phyloP scores from a whole-genome alignment of 2,888 invertebrate genomes.

The Melikaiella ostensackeni region DNA sequence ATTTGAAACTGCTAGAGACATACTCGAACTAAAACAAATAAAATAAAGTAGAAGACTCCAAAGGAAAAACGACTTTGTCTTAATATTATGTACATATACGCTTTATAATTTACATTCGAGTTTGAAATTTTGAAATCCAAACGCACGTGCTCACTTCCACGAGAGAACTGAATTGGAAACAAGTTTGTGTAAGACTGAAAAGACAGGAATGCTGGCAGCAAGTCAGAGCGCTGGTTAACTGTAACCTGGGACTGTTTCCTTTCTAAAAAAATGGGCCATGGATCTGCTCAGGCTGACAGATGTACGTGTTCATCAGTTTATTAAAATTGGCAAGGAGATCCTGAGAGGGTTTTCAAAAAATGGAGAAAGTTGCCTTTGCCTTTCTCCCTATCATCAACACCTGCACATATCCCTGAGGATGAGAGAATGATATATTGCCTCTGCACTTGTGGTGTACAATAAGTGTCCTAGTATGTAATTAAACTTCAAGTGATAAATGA shows the following conservation, averaged over 20 bases:
- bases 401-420: slow-evolving; percentile 6
- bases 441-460: neutral
- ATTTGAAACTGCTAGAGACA: neutral
- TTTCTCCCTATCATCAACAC: slow-evolving; percentile 31
- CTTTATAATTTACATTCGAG: neutral
- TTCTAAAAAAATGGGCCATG: slow-evolving; percentile 40
- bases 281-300: slow-evolving; percentile 29
- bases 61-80: neutral
- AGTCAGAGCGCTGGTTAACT: slow-evolving; percentile 37
- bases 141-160: slow-evolving; percentile 25
- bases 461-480: slow-evolving; percentile 7
- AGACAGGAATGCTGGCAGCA: slow-evolving; percentile 27
- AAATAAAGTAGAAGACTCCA: neutral
- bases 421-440: slow-evolving; percentile 18
- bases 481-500: slow-evolving; percentile 23
- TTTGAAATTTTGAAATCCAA: neutral
- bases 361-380: slow-evolving; percentile 38
- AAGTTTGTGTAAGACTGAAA: slow-evolving; percentile 12
- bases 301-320: slow-evolving; percentile 13
- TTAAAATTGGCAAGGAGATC: slow-evolving; percentile 27
- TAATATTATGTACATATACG: neutral
- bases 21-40: neutral
- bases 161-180: slow-evolving; percentile 32
- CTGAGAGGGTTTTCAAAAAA: slow-evolving; percentile 23
- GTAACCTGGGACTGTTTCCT: slow-evolving; percentile 38